Evolutionary conservation across 2,888 invertebrate genomes (phyloP).

Genomic region (Seira sanloemensis): DNA sequence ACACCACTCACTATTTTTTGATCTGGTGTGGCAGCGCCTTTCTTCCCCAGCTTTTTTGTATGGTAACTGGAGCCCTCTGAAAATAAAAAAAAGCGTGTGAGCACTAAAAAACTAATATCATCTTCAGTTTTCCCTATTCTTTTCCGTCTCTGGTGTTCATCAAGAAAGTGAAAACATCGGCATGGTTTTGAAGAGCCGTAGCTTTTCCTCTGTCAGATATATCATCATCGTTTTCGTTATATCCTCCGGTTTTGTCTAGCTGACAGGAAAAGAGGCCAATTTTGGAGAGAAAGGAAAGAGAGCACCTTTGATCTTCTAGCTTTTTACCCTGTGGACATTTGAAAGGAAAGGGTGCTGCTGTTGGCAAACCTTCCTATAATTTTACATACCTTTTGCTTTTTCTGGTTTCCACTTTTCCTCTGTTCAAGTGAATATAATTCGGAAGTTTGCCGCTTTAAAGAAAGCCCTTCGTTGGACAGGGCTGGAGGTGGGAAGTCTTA

Average conservation of each 20-base stretch:
- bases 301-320: slow-evolving; percentile 56
- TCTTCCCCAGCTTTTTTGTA: too few relatives aligned
- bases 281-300: slow-evolving; percentile 21
- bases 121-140: neutral
- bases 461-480: too few relatives aligned
- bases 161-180: neutral
- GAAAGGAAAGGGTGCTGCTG: slow-evolving; percentile 21
- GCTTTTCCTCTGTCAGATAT: slow-evolving; percentile 1
- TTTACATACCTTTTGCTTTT: neutral
- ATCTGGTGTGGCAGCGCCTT: too few relatives aligned
- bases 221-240: slow-evolving; percentile 18
- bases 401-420: neutral
- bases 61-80: too few relatives aligned
- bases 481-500: too few relatives aligned
- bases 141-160: neutral
- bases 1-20: too few relatives aligned
- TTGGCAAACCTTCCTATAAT: neutral
- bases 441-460: neutral
- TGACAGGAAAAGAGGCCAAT: slow-evolving; percentile 60
- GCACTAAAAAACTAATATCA: neutral
- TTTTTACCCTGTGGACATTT: slow-evolving; percentile 55
- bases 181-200: neutral
- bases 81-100: neutral
- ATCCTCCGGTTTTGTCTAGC: slow-evolving; percentile 25
- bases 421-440: neutral